Conservation (phyloP, 2,888 invertebrate genomes). For the Camptogramma bilineatum region DNA sequence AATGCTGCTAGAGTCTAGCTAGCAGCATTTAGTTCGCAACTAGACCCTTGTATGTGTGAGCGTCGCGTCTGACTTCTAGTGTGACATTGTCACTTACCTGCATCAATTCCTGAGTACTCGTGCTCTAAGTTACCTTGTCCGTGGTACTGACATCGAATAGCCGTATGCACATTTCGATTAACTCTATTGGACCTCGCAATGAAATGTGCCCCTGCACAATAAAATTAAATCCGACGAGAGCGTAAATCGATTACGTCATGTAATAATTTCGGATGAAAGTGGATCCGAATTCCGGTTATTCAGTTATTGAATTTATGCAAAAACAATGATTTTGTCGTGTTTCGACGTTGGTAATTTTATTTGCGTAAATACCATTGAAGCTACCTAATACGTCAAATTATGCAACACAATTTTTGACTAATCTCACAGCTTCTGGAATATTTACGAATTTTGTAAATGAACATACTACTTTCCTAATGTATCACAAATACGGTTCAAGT, state of each 20-base stretch:
- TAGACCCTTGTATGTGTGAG: too few species aligned
- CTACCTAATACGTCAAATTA: neutral
- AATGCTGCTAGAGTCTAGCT: too few species aligned
- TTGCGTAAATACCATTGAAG: neutral
- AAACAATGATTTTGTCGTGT: slow-evolving; percentile 11
- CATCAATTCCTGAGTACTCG: neutral
- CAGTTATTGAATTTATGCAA: slow-evolving; percentile 26
- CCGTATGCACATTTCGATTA: slow-evolving; percentile 69
- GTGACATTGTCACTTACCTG: neutral
- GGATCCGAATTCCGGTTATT: slow-evolving; percentile 17
- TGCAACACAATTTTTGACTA: neutral
- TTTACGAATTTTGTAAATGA: too few species aligned
- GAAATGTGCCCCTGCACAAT: slow-evolving; percentile 60
- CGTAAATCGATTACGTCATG: slow-evolving; percentile 53
- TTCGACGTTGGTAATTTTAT: neutral
- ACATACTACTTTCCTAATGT: neutral
- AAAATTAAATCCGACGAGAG: slow-evolving; percentile 59
- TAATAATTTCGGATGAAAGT: slow-evolving; percentile 52
- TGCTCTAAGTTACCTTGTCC: neutral
- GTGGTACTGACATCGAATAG: slow-evolving; percentile 32
- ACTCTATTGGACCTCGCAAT: slow-evolving; percentile 62
- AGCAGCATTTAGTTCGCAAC: too few species aligned
- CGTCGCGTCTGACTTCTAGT: too few species aligned
- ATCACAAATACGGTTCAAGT: neutral
- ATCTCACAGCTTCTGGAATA: too few species aligned